These are phyloP conservation scores for Sylvicapra grimmia DNA, from an alignment of 2,113 vertebrate species.

Conservation along the genomic window DNA sequence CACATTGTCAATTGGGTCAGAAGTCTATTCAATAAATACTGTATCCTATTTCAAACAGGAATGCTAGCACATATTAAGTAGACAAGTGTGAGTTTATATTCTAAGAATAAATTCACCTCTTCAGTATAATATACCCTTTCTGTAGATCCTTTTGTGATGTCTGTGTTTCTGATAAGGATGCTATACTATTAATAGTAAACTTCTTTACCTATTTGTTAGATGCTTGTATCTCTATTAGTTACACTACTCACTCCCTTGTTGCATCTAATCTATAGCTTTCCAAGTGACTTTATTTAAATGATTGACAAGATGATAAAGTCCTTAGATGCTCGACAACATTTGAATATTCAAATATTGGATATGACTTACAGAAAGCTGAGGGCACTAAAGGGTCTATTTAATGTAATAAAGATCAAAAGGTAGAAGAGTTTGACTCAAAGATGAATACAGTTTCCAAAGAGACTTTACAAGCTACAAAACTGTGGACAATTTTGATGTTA, in stretches of 20 bases:
- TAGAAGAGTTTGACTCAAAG: neutral
- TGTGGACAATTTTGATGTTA: neutral
- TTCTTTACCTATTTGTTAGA: neutral
- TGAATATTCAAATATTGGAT: neutral
- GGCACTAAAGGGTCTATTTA: neutral
- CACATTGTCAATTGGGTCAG: neutral
- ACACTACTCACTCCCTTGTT: neutral
- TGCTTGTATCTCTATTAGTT: neutral
- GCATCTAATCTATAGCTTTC: neutral
- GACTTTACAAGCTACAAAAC: neutral
- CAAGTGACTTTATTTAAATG: neutral
- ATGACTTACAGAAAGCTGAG: neutral
- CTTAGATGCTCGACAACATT: neutral
- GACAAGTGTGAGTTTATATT: neutral
- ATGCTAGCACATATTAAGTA: neutral
- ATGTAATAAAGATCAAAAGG: neutral
- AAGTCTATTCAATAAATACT: constrained; percentile 8
- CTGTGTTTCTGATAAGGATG: neutral
- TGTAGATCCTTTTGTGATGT: neutral
- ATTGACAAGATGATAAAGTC: neutral
- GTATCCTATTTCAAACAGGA: neutral
- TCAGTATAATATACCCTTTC: neutral
- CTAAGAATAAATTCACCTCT: neutral
- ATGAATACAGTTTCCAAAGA: neutral
- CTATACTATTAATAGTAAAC: neutral